Conservation (phyloP, 2,113 vertebrate genomes). For the Procavia capensis region DNA sequence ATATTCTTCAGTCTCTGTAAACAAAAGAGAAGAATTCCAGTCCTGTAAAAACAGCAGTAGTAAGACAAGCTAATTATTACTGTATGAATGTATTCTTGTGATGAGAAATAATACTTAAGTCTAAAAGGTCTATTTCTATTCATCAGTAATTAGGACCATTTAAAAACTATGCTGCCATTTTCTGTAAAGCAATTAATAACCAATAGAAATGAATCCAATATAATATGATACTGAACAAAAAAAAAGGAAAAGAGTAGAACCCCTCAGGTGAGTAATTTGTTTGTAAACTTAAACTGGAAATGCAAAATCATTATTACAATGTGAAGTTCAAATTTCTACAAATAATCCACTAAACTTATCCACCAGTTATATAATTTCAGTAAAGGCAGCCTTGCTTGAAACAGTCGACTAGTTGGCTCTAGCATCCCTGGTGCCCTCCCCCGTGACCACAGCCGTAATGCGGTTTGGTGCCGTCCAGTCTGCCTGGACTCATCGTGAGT, state of each 20-base stretch:
- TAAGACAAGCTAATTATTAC: neutral
- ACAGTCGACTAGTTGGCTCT: neutral
- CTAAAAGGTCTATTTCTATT: neutral
- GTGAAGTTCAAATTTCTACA: neutral
- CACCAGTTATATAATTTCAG: neutral
- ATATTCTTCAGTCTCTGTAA: neutral
- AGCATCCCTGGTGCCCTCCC: neutral
- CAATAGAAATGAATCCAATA: constrained; percentile 41
- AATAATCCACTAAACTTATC: neutral
- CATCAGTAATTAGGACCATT: neutral
- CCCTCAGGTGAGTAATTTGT: neutral
- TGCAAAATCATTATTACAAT: neutral
- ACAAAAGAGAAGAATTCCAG: neutral
- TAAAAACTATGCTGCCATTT: constrained; percentile 6
- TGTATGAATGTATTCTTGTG: neutral
- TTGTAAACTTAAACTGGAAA: neutral
- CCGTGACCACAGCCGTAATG: neutral
- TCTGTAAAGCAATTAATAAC: neutral
- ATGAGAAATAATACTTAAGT: constrained; percentile 7
- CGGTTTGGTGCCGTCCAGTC: neutral
- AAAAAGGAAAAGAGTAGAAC: neutral
- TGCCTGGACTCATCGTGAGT: too few species aligned
- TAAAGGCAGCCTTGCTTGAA: constrained; percentile 32
- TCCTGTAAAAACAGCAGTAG: neutral
- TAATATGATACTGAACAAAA: constrained; percentile 30